Percentiles rank a stretch among this genome's conserved stretches.
These are phyloP conservation scores for Micromussa lordhowensis DNA, from an alignment of 92 coral and sea anemone species.

Conservation along the genomic window DNA sequence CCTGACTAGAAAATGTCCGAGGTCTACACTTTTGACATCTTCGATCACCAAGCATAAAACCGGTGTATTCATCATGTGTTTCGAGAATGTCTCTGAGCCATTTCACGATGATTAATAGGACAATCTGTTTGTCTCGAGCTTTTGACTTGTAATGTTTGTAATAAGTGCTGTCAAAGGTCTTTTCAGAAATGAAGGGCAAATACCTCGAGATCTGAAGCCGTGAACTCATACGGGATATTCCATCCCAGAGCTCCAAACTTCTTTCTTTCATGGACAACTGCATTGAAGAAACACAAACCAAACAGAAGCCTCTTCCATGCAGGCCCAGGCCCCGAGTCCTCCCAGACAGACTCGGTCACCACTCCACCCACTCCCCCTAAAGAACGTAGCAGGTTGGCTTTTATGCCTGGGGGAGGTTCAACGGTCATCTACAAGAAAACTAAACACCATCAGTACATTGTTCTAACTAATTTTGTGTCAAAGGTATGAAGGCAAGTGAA, in stretches of 20 bases:
- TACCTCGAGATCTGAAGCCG: slow-evolving; percentile 97
- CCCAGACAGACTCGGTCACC: slow-evolving; percentile 87
- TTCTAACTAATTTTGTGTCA: not conserved
- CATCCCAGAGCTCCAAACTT: slow-evolving; percentile 95
- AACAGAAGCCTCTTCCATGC: slow-evolving; percentile 93
- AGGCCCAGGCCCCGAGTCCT: slow-evolving; percentile 92
- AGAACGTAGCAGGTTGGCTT: slow-evolving; percentile 91
- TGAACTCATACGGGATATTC: slow-evolving; percentile 96
- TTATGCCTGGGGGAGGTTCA: slow-evolving; percentile 97
- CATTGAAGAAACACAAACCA: slow-evolving; percentile 96
- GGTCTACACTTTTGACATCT: no score
- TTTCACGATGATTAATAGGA: not conserved
- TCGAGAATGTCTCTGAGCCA: not conserved
- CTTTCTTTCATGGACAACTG: slow-evolving; percentile 94
- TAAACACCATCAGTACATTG: not conserved
- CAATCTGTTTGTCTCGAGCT: not conserved
- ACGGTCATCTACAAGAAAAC: slow-evolving; percentile 87
- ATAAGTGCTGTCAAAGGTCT: not conserved
- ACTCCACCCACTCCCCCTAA: slow-evolving; percentile 94
- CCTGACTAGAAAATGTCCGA: no score
- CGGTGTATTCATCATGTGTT: no score
- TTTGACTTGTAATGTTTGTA: not conserved
- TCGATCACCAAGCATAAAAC: no score
- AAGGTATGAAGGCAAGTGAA: not conserved
- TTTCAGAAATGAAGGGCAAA: not conserved